Evolutionary conservation across 2,113 vertebrate species (phyloP).

Genomic region (Otus sunia): DNA sequence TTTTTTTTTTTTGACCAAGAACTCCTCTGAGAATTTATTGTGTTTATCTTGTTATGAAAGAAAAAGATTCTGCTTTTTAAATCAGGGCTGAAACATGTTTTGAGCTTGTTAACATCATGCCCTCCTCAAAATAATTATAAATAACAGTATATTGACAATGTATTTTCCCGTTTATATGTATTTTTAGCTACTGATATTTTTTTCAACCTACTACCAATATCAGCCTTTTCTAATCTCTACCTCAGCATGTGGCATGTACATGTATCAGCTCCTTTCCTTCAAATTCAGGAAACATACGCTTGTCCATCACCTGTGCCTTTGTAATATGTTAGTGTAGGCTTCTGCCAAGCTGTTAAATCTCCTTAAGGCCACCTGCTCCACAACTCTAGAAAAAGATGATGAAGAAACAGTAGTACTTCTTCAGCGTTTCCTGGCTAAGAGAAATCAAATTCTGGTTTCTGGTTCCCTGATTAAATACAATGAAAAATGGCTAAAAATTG

Average conservation of each 20-base stretch:
- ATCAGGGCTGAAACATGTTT: background rate
- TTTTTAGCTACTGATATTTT: background rate
- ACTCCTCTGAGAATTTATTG: conserved; percentile 22
- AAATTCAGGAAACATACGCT: background rate
- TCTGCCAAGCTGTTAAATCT: conserved; percentile 4
- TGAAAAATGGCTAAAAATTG: background rate
- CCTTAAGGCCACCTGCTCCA: background rate
- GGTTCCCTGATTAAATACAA: background rate
- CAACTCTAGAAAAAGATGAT: background rate
- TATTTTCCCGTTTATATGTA: background rate
- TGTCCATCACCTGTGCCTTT: background rate
- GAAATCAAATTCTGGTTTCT: background rate
- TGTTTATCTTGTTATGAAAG: conserved; percentile 1
- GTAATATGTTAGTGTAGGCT: conserved; percentile 4
- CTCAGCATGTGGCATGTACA: background rate
- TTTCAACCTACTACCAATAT: background rate
- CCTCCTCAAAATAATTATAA: background rate
- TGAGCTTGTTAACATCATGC: background rate
- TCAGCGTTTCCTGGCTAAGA: background rate
- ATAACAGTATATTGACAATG: background rate
- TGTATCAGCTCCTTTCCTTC: background rate
- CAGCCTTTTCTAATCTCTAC: background rate
- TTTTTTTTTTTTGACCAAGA: background rate
- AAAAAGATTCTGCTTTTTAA: background rate
- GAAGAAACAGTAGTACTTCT: background rate